These are phyloP conservation scores for Auanema sp. DNA, from an alignment of 2,888 invertebrate genomes.

Conservation along the genomic window DNA sequence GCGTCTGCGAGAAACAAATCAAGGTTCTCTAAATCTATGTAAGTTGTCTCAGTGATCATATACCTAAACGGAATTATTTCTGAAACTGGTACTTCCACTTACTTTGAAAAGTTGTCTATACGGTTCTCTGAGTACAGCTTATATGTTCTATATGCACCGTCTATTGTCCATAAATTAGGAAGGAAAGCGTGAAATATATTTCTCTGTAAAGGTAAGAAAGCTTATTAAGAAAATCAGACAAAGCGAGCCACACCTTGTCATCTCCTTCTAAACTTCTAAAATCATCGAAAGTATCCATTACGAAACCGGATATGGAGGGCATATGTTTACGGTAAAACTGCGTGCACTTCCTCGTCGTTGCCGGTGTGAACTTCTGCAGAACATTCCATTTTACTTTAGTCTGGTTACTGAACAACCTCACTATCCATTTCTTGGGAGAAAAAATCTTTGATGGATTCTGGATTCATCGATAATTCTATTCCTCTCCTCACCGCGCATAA, in stretches of 20 bases:
- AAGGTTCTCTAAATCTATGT: conserved; percentile 24
- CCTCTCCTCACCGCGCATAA: conserved; percentile 29
- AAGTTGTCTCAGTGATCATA: conserved; percentile 22
- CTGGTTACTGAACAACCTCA: not conserved
- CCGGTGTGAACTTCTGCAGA: not conserved
- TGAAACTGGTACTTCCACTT: not conserved
- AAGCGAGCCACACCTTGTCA: conserved; percentile 18
- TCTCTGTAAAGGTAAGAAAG: conserved; percentile 21
- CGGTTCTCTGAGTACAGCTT: conserved; percentile 1
- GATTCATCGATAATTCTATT: conserved; percentile 28
- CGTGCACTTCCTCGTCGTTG: not conserved
- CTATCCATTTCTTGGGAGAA: conserved; percentile 10
- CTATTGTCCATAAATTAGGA: conserved; percentile 25
- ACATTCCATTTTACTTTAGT: not conserved
- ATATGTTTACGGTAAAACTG: conserved; percentile 17
- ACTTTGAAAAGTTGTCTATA: not conserved
- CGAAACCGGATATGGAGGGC: conserved; percentile 26
- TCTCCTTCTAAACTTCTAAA: conserved; percentile 23
- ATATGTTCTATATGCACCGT: conserved; percentile 25
- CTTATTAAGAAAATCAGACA: not conserved
- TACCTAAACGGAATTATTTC: conserved; percentile 14
- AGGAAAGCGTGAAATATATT: conserved; percentile 29
- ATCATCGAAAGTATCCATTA: conserved; percentile 20
- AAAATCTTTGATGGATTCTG: conserved; percentile 20
- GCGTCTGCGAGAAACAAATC: conserved; percentile 25